Base-by-base conservation (phyloP, 2,797 vertebrate genomes). In the Smutsia temminckii region DNA sequence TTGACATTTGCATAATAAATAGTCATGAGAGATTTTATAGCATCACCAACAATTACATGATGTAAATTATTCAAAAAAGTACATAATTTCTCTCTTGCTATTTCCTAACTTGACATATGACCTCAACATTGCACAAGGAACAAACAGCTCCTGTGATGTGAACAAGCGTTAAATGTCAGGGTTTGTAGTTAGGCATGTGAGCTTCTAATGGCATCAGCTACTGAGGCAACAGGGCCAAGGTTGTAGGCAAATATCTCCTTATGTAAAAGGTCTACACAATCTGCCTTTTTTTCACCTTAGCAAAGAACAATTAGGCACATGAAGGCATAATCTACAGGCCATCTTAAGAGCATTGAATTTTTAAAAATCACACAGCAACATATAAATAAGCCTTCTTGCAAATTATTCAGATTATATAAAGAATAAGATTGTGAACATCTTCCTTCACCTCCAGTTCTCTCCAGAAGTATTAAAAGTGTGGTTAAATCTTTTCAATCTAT, bases 351-450 rank as follows among this genome's bases (percentile, higher is more conserved):
- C 64, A 9, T 51, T 59, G 21, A 29, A 61, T 68, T 61, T 75
- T 53, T 25, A 57, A 77, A 78, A 94, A 29, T 68, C 29, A 89
- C 8, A 40, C 5, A 46, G 20, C 77, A 85, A 89, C 17, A 77
- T 18, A 29, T 46, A 17, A 55, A 55, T 34, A 68, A 8, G 64
- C 46, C 11, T 77, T 71, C 37, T 68, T 85, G 20, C 42, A 92
- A 91, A 91, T 75, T 20, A 94, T 55, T 85, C 34, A 68, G 6
- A 68, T 77, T 83, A 89, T 42, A 85, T 34, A 55, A 85, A 92
- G 46, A 91, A 25, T 78, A 85, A 80, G 37, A 95, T 3, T 68
- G 6, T 90, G 59, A 93, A 81, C 10, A 53, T n/a, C 25, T 61
- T 87, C 37, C 32, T 89, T 93, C 32, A 85, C 29, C 37, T 77